Percentiles rank a stretch among this genome's conserved stretches.
Evolutionary conservation across 1,140 invertebrate genomes (phyloP).

Genomic region (Helicoverpa armigera): DNA sequence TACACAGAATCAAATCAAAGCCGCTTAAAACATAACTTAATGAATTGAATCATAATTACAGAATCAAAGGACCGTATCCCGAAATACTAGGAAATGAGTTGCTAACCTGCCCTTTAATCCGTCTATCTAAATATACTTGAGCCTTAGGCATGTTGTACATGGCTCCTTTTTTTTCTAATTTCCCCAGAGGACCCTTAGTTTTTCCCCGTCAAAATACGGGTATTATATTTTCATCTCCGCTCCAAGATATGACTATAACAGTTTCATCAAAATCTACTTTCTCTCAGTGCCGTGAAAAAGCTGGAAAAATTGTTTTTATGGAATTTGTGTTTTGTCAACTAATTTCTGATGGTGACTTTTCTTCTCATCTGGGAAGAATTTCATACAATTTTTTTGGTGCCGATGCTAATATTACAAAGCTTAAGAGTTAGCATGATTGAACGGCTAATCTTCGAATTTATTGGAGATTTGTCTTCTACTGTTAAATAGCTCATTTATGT

Average conservation of each 20-base stretch:
- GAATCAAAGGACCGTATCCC: too few relatives aligned
- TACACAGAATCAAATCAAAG: too few relatives aligned
- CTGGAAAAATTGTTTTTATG: neutral
- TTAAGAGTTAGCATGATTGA: too few relatives aligned
- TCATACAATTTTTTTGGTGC: too few relatives aligned
- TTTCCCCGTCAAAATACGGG: conserved; percentile 23
- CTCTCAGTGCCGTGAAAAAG: neutral
- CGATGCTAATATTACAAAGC: too few relatives aligned
- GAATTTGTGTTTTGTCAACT: neutral
- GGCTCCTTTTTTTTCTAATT: conserved; percentile 42
- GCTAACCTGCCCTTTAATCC: conserved; percentile 5
- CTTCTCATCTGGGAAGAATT: too few relatives aligned
- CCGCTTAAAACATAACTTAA: too few relatives aligned
- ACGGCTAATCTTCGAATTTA: too few relatives aligned
- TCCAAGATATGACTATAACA: conserved; percentile 10
- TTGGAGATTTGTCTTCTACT: too few relatives aligned
- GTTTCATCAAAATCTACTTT: conserved; percentile 33
- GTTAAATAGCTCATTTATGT: too few relatives aligned
- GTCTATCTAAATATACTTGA: conserved; percentile 16
- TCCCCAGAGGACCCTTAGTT: conserved; percentile 32
- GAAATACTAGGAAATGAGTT: conserved; percentile 1
- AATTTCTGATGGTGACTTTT: neutral
- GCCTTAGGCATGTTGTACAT: neutral
- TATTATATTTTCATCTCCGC: conserved; percentile 39
- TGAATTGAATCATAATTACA: too few relatives aligned